These are phyloP conservation scores for Leptinotarsa lineolata DNA, from an alignment of 1,140 invertebrate species.

Conservation along the genomic window DNA sequence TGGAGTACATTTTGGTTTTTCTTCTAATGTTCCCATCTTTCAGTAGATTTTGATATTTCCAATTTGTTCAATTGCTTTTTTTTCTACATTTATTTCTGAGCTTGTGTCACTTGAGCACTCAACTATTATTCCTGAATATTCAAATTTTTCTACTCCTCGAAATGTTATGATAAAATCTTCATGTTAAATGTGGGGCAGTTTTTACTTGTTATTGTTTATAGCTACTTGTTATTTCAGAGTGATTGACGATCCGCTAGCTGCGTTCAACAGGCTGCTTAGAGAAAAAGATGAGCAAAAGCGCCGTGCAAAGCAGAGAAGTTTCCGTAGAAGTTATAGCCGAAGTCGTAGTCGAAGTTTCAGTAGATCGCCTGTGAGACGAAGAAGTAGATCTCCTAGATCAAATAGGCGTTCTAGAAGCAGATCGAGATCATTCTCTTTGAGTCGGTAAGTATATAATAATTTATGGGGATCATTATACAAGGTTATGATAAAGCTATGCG, in stretches of 20 bases:
- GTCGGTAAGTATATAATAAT: conserved; percentile 56
- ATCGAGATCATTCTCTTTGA: conserved; percentile 57
- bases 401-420: conserved; percentile 53
- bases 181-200: no score
- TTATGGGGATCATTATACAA: background rate
- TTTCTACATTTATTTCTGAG: background rate
- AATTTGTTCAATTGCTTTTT: background rate
- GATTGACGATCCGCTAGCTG: conserved; percentile 82
- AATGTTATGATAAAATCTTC: no score
- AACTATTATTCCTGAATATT: no score
- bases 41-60: no score
- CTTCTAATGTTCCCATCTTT: no score
- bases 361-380: conserved; percentile 53
- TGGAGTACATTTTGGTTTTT: no score
- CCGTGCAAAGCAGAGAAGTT: conserved; percentile 65
- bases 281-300: conserved; percentile 79
- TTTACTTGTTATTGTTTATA: no score
- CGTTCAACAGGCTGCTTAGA: conserved; percentile 81
- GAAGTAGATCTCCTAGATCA: conserved; percentile 46
- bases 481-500: no score
- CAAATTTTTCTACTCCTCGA: no score
- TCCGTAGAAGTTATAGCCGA: conserved; percentile 53
- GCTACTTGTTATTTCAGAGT: conserved; percentile 57
- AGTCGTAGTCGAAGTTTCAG: conserved; percentile 60
- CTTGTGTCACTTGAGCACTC: no score